phyloP scores from a whole-genome alignment of 2,113 vertebrate species.

The Condylura cristata region DNA sequence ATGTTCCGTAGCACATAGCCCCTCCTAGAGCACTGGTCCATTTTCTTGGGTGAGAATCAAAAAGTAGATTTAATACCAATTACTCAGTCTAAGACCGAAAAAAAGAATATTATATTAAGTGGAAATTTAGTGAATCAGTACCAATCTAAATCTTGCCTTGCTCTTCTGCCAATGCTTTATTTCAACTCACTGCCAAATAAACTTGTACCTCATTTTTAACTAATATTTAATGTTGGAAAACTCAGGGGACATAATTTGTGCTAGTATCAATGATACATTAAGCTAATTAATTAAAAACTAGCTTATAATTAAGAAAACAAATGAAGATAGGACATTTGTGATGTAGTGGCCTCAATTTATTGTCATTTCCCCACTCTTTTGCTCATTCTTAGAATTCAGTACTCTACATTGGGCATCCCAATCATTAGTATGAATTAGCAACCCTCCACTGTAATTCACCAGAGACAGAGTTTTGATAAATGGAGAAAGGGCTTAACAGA shows the following conservation, averaged over 20 bases:
- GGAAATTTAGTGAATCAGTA: conserved; percentile 52
- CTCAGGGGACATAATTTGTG: conserved; percentile 44
- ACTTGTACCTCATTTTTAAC: conserved; percentile 57
- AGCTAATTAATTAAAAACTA: conserved; percentile 64
- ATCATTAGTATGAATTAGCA: conserved; percentile 71
- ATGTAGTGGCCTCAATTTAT: conserved; percentile 25
- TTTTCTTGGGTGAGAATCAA: conserved; percentile 35
- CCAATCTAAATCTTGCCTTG: conserved; percentile 29
- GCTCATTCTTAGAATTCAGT: conserved; percentile 61
- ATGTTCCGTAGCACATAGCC: neutral
- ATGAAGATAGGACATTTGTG: conserved; percentile 52
- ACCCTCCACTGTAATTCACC: conserved; percentile 40
- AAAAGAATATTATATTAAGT: conserved; percentile 43
- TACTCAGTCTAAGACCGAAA: conserved; percentile 3
- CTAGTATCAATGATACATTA: conserved; percentile 57
- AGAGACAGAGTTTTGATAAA: conserved; percentile 67
- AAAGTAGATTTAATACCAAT: neutral
- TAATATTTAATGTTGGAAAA: conserved; percentile 56
- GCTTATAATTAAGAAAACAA: conserved; percentile 73
- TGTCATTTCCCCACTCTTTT: neutral
- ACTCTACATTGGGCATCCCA: conserved; percentile 29
- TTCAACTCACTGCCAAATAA: conserved; percentile 60
- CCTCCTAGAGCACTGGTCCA: neutral
- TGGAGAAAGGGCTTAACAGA: conserved; percentile 45
- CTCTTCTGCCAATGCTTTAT: conserved; percentile 53